Evolutionary conservation across 1,140 invertebrate species (phyloP).

Genomic region (Trachelipus rathkii): DNA sequence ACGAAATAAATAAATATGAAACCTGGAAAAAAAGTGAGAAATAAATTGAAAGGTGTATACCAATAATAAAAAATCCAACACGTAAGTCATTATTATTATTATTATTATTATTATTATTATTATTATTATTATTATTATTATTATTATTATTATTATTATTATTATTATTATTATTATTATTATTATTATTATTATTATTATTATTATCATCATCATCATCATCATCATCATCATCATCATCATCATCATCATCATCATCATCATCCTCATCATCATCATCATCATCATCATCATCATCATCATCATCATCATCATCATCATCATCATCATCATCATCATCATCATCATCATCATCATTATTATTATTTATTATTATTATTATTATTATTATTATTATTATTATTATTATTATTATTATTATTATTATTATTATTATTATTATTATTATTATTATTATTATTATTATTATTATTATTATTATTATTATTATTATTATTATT

Average conservation of each 20-base stretch:
- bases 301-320: slow-evolving; percentile 9
- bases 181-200: slow-evolving; percentile 6
- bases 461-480: slow-evolving; percentile 11
- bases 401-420: slow-evolving; percentile 11
- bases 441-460: slow-evolving; percentile 11
- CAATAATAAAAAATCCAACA: no score
- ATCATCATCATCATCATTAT: slow-evolving; percentile 9
- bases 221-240: slow-evolving; percentile 9
- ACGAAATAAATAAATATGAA: no score
- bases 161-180: slow-evolving; percentile 11
- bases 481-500: no score
- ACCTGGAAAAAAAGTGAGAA: no score
- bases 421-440: slow-evolving; percentile 11
- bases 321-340: slow-evolving; percentile 9
- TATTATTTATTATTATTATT: slow-evolving; percentile 7
- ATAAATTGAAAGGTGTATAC: no score
- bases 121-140: no score
- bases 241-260: no score
- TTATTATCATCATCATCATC: slow-evolving; percentile 9
- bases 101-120: no score
- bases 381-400: slow-evolving; percentile 11
- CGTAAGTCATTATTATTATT: no score
- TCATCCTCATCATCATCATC: no score
- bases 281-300: slow-evolving; percentile 9
- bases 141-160: no score